Conservation (phyloP, 1,140 invertebrate genomes). For the Mycetomoellerius zeteki region DNA sequence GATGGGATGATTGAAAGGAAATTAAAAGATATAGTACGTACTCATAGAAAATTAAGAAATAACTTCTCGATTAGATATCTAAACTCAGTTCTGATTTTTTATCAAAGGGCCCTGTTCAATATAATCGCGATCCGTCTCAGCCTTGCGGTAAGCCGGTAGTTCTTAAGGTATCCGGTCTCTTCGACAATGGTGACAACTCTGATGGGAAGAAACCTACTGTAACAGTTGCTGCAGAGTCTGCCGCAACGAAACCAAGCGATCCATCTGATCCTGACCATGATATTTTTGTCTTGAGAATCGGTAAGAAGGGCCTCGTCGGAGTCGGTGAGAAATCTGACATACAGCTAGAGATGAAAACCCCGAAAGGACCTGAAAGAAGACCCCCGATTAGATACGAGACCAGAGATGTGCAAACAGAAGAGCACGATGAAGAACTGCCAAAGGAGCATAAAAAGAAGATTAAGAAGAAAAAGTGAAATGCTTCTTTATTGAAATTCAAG, state of each 20-base stretch:
- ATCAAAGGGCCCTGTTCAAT: constrained; percentile 67
- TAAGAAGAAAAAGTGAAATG: constrained; percentile 21
- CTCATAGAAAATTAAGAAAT: neutral
- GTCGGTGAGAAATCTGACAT: constrained; percentile 84
- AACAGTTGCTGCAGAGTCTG: constrained; percentile 75
- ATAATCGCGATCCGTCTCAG: constrained; percentile 72
- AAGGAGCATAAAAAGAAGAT: constrained; percentile 2
- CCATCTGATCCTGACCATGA: constrained; percentile 77
- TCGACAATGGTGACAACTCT: constrained; percentile 63
- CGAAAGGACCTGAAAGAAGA: constrained; percentile 80
- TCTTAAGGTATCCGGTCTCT: constrained; percentile 82
- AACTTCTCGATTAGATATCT: neutral
- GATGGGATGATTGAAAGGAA: neutral
- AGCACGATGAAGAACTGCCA: neutral
- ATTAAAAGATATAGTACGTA: neutral
- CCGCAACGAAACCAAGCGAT: constrained; percentile 38
- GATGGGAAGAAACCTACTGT: constrained; percentile 74
- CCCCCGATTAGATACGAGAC: constrained; percentile 83
- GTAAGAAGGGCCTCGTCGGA: constrained; percentile 84
- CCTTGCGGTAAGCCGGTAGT: constrained; percentile 83
- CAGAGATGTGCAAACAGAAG: constrained; percentile 82
- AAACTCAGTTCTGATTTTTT: neutral
- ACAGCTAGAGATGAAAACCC: constrained; percentile 85
- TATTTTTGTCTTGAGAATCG: constrained; percentile 84
- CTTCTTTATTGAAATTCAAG: neutral